A percentile compares a stretch with the other conserved stretches of the same genome.
Conservation (phyloP, 2,797 vertebrate species). For the Chiloscyllium punctatum region DNA sequence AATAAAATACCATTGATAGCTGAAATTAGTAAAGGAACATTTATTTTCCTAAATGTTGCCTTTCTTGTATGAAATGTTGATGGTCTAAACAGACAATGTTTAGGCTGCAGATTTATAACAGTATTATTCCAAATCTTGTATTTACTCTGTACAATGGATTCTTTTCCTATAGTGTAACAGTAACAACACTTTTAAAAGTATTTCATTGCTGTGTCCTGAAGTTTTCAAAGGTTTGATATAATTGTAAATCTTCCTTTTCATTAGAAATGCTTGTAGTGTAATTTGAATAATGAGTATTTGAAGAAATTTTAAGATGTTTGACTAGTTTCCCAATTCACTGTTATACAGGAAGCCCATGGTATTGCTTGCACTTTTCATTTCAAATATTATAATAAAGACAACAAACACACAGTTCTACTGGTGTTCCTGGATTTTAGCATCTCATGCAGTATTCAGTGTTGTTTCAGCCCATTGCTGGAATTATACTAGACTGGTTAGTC, state of each 20-base stretch:
- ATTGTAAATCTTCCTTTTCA: not conserved
- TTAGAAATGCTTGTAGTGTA: not conserved
- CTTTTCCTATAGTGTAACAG: not conserved
- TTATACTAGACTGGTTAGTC: too few relatives aligned
- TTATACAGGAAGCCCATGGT: not conserved
- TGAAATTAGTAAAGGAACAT: not conserved
- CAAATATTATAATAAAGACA: not conserved
- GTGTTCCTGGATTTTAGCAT: not conserved
- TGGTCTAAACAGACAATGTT: not conserved
- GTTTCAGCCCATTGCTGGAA: not conserved
- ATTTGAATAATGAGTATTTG: not conserved
- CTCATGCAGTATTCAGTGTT: not conserved
- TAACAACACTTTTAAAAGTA: not conserved
- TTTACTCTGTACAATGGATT: not conserved
- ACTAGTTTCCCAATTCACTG: not conserved
- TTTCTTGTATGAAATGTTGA: not conserved
- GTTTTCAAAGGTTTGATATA: not conserved
- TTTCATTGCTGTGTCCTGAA: not conserved
- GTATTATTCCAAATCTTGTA: not conserved
- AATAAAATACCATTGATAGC: not conserved
- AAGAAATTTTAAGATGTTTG: not conserved
- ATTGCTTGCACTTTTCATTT: not conserved
- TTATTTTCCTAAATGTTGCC: not conserved
- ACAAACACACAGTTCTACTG: not conserved
- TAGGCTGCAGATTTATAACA: not conserved